phyloP scores from a whole-genome alignment of 2,113 vertebrate genomes.

The Synodontis membranacea region DNA sequence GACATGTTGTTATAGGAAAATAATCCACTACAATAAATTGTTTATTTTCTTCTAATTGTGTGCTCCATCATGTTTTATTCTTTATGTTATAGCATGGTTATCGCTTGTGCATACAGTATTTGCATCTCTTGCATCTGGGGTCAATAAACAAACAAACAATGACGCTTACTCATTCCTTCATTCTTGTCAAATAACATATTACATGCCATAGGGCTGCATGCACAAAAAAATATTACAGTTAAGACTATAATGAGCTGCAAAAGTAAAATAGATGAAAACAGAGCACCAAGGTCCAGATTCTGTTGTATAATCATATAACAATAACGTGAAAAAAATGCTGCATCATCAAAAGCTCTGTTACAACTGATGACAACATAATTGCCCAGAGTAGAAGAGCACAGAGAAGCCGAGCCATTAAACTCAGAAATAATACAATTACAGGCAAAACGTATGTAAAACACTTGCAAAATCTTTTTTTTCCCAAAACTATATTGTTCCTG shows the following conservation, averaged over 20 bases:
- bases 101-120: not conserved
- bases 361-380: not conserved
- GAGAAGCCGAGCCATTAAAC: not conserved
- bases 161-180: not conserved
- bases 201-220: not conserved
- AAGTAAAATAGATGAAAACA: not conserved
- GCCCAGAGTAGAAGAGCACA: not conserved
- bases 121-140: not conserved
- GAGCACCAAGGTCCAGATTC: not conserved
- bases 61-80: not conserved
- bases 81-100: not conserved
- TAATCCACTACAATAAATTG: not conserved
- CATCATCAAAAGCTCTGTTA: not conserved
- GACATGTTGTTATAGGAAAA: not conserved
- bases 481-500: not conserved
- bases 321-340: not conserved
- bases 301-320: too few relatives aligned
- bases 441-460: not conserved
- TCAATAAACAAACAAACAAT: not conserved
- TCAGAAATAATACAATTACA: not conserved
- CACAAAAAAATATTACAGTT: not conserved
- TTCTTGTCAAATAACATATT: not conserved
- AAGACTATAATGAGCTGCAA: not conserved
- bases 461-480: not conserved
- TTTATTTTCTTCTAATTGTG: not conserved